Evolutionary conservation across 2,888 invertebrate genomes (phyloP), one percentile per base, ranked within the genome.

Genomic region (Nowickia ferox): DNA sequence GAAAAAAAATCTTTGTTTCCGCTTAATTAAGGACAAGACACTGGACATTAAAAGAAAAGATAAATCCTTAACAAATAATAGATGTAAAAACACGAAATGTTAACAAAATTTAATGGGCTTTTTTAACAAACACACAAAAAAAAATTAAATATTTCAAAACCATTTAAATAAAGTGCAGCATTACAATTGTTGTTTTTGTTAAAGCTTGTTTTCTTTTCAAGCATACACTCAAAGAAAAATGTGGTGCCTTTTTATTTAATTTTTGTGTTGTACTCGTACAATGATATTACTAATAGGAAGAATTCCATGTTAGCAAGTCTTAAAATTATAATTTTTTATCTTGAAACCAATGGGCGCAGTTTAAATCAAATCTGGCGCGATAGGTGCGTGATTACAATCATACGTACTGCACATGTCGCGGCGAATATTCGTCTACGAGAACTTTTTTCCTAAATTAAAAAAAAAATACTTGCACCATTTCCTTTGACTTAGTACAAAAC

Each of bases 131-230:
- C 5, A 61, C 17, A 51, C 51, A 69, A 79, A 79, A 44, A 55
- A 2, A 2, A 30, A 30, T 6, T 0, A 30, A 6, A 0, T 63
- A 38, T 61, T 40, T 55, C 15, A 59, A 80, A 65, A 65, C 59
- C 57, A 69, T 82, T 75, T 65, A 82, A 86, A 79, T 75, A 59
- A 79, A 68, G 51, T n/a, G 75, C 51, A 53, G 75, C 40, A 82
- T 79, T 82, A 86, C 86, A 83, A 86, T 46, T 83, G 82, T 71
- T 82, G 57, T 86, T 86, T 86, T 83, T 59, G 61, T 72, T 17
- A 11, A 22, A 59, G 83, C 72, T 42, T 30, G 30, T 30, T 30
- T 71, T 38, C 57, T 65, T 38, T 40, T 11, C 22, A 1, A 53
- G 13, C 1, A 13, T 76, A 83, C 79, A 86, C 86, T 53, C 61